Conservation (phyloP, 2,113 vertebrate genomes). For the Eonycteris spelaea region DNA sequence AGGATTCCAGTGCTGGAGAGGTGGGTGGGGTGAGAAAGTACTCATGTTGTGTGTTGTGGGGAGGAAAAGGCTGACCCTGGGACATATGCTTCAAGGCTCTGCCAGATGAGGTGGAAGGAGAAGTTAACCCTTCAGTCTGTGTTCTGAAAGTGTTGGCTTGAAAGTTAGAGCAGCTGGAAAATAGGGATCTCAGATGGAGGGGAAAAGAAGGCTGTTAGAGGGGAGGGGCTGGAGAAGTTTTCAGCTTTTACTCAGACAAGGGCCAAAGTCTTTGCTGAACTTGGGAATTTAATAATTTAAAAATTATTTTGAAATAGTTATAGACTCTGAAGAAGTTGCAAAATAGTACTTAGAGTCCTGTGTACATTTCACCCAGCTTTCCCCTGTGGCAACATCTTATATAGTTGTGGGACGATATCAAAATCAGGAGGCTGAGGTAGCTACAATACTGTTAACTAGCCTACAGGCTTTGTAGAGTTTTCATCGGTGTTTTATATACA, state of each 20-base stretch:
- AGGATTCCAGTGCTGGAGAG: neutral
- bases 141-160: neutral
- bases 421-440: neutral
- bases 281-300: neutral
- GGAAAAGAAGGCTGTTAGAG: neutral
- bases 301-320: constrained; percentile 50
- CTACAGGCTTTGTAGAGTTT: neutral
- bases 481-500: neutral
- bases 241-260: neutral
- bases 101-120: constrained; percentile 23
- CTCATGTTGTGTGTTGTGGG: neutral
- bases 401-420: neutral
- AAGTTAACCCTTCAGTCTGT: neutral
- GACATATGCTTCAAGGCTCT: neutral
- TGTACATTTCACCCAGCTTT: neutral
- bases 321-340: constrained; percentile 26
- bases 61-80: constrained; percentile 10
- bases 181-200: neutral
- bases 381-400: neutral
- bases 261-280: neutral
- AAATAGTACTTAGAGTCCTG: neutral
- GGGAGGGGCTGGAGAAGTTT: neutral
- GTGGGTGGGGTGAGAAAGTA: constrained; percentile 53
- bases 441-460: neutral
- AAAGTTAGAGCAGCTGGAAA: neutral